phyloP scores from a whole-genome alignment of 2,797 vertebrate genomes.

The Microhierax caerulescens region DNA sequence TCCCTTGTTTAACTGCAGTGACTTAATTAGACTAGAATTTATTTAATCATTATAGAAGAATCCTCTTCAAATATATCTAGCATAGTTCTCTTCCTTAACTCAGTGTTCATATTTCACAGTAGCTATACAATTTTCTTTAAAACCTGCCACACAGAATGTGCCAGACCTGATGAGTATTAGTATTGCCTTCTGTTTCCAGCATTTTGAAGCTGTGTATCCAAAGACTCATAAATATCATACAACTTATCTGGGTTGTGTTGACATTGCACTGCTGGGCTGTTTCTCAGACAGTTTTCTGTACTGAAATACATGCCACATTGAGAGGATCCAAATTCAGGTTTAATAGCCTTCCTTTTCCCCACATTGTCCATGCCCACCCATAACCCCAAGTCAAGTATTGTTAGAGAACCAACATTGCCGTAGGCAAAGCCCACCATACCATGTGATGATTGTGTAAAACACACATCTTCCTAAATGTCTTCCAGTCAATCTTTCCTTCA shows the following conservation, averaged over 20 bases:
- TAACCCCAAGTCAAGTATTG: neutral
- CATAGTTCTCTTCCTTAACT: neutral
- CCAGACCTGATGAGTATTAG: neutral
- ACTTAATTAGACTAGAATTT: neutral
- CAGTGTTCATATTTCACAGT: neutral
- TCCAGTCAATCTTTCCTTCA: neutral
- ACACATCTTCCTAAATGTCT: neutral
- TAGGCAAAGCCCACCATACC: neutral
- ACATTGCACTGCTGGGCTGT: neutral
- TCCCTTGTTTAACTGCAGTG: neutral
- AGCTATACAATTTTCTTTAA: neutral
- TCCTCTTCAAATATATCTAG: neutral
- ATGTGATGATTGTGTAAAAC: neutral
- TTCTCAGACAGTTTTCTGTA: neutral
- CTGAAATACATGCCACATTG: neutral
- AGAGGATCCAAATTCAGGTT: neutral
- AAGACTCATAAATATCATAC: neutral
- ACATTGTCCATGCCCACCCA: neutral
- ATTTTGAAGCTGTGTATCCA: neutral
- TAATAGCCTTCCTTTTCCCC: neutral
- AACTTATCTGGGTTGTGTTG: neutral
- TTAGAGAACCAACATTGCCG: neutral
- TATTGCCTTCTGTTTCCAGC: neutral
- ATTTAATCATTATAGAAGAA: neutral
- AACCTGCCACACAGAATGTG: neutral